Base-by-base conservation (phyloP, 2,113 vertebrate species). In the Callionymus lyra region DNA sequence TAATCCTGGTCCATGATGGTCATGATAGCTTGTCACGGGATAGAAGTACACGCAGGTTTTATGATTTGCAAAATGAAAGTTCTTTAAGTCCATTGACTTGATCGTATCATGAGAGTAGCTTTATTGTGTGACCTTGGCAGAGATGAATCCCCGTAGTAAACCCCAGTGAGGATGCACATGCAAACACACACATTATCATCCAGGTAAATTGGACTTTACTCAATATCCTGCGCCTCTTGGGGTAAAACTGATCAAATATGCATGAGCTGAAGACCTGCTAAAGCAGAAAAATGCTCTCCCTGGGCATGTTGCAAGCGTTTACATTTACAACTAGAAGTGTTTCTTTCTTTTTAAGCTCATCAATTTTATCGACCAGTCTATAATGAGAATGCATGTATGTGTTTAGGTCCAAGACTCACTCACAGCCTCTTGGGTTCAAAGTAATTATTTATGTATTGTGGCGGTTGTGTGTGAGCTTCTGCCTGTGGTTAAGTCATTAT, bases 91-190 rank as follows among this genome's bases (percentile, higher is more conserved):
- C 21, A 27, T 4, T 27, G 21, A 5, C 21, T 5, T 5, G 21
- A 8, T 27, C 2, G 9, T 31, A 51, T 65, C 70, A 75, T 71
- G 64, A 77, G 69, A 59, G 56, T 66, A 51, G 68, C 73, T 59
- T 58, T 55, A 53, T 57, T 37, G 51, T 62, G 53, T 75, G 76
- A 77, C 79, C 76, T 79, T 75, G 79, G 66, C 62, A 50, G 53
- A 63, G 65, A 71, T 58, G 65, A 52, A 47, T 68, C 68, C 54
- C 68, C 42, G 3, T 60, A 50, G 56, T 47, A 32, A 41, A 32
- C 57, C 56, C 47, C 50, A 54, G 54, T 45, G 51, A 61, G 50
- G 55, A 41, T 54, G 63, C 63, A 47, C 61, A 57, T 34, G 53
- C 34, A 39, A 40, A 65, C 44, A 70, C n/a, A 41, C 44, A 31